phyloP scores from a whole-genome alignment of 2,888 invertebrate genomes.

The Ethmia dodecea region DNA sequence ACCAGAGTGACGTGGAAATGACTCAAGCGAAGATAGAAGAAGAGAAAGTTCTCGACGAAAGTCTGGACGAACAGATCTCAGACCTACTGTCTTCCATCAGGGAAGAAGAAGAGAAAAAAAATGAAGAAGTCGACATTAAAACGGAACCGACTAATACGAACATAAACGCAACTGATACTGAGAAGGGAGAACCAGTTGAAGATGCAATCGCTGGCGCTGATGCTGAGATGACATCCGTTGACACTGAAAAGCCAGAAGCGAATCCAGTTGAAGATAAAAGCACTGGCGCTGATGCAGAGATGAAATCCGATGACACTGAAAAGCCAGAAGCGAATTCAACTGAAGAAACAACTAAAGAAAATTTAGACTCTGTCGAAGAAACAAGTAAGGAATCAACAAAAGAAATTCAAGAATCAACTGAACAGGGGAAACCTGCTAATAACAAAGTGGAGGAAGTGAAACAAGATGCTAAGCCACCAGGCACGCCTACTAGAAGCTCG shows the following conservation, averaged over 20 bases:
- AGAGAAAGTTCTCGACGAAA: slow-evolving; percentile 2
- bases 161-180: slow-evolving; percentile 1
- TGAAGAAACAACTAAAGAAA: background rate
- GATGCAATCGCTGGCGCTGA: slow-evolving; percentile 3
- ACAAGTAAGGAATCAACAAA: slow-evolving; percentile 1
- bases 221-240: background rate
- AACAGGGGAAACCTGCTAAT: slow-evolving; percentile 1
- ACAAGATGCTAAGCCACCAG: slow-evolving; percentile 22
- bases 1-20: slow-evolving; percentile 8
- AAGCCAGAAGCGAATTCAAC: slow-evolving; percentile 2
- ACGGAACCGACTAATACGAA: too few species aligned
- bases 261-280: background rate
- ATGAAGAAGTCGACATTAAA: background rate
- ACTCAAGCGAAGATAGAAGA: slow-evolving; percentile 2
- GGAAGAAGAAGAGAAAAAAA: slow-evolving; percentile 25
- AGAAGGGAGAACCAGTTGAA: slow-evolving; percentile 9
- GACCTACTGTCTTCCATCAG: slow-evolving; percentile 43
- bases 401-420: slow-evolving; percentile 1
- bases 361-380: background rate
- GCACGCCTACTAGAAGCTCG: slow-evolving; percentile 41
- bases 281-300: slow-evolving; percentile 4
- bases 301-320: background rate
- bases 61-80: slow-evolving; percentile 44
- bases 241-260: background rate
- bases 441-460: slow-evolving; percentile 23